Base-by-base conservation (phyloP, 2,888 invertebrate genomes). In the Tethea ocularis region DNA sequence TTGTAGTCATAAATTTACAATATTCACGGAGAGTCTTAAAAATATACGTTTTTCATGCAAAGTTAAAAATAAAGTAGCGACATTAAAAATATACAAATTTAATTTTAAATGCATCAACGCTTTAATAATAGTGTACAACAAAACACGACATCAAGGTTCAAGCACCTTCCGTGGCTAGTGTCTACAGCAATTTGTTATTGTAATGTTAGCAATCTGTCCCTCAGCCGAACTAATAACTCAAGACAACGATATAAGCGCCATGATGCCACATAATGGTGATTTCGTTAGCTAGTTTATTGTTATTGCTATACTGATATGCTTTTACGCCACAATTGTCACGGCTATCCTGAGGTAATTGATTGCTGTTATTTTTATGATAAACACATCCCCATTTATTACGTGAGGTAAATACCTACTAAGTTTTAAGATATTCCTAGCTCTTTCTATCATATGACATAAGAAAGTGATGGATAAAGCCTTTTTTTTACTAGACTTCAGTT, bases 131-230 rank as follows among this genome's bases (percentile, higher is more conserved):
- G n/a, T n/a, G 20, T 26, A 20, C n/a, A 26, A 29, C n/a, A 20
- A n/a, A 55, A 58, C 52, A 66, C 66, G 68, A 68, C 66, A 66
- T 68, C 10, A 71, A 67, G 71, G 90, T 86, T 87, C 87, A 83
- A 80, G 73, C 77, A 89, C 88, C 87, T 88, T 72, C 63, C 63
- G 51, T 74, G 72, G 69, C 66, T 76, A 72, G 71, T 81, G 90
- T 89, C 89, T 89, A 77, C 77, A 68, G 83, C 86, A 74, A 91
- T 92, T 87, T 84, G 85, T 91, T 87, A 88, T 82, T 75, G 83
- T 91, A 91, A 92, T 91, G 88, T 79, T 65, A 70, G 87, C 90
- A 88, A 91, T 92, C 87, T 88, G 89, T 91, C 88, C 86, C 78
- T 80, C 75, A 78, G 72, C 80, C 76, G 76, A 73, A 29, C 59